Evolutionary conservation across 2,888 invertebrate species (phyloP).

Genomic region (Scaptomyza polygonia): DNA sequence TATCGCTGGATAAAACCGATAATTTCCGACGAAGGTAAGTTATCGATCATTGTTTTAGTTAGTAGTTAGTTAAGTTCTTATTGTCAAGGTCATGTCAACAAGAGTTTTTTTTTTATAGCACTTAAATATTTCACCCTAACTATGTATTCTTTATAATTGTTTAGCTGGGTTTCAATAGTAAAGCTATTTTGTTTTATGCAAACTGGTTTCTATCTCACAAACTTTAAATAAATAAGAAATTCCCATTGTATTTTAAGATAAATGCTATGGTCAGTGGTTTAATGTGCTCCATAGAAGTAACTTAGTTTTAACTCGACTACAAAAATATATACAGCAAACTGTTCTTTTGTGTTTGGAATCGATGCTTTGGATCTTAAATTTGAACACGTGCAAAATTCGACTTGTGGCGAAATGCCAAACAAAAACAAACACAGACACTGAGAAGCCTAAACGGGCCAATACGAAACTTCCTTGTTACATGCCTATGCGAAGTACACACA

Average conservation of each 20-base stretch:
- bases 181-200: background rate
- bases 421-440: constrained; percentile 5
- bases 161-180: too few species aligned
- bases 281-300: background rate
- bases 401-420: constrained; percentile 56
- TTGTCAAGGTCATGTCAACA: constrained; percentile 39
- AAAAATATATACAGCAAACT: background rate
- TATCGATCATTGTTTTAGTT: constrained; percentile 9
- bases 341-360: background rate
- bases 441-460: constrained; percentile 1
- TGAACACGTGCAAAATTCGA: constrained; percentile 57
- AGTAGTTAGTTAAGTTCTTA: constrained; percentile 4
- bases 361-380: constrained; percentile 8
- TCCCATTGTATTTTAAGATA: background rate
- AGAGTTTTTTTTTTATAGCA: background rate
- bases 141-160: background rate
- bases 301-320: background rate
- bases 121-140: background rate
- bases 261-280: too few species aligned
- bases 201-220: background rate
- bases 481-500: background rate
- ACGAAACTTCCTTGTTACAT: constrained; percentile 61
- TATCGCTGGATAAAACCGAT: constrained; percentile 82
- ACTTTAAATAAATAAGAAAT: background rate
- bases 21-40: constrained; percentile 82